A percentile compares a stretch with the other conserved stretches of the same genome.
These are phyloP conservation scores for Loriculus beryllinus DNA, from an alignment of 2,797 vertebrate genomes.

Conservation along the genomic window DNA sequence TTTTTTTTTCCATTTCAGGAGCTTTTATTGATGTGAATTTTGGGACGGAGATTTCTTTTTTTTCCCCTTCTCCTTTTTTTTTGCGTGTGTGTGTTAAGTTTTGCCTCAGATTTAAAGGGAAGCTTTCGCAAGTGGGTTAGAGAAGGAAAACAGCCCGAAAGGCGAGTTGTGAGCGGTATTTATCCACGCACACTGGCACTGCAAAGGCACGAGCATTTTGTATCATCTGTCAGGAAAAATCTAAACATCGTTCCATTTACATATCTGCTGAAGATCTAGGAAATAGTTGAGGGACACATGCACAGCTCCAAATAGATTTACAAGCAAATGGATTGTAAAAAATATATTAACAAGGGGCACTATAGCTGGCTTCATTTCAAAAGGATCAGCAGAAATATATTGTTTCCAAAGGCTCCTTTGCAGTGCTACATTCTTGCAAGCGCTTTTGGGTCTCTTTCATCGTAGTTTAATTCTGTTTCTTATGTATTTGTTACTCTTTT, in stretches of 20 bases:
- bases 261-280: conserved; percentile 40
- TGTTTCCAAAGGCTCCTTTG: conserved; percentile 46
- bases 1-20: conserved; percentile 39
- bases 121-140: conserved; percentile 45
- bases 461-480: rapidly evolving
- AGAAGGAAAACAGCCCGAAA: conserved; percentile 44
- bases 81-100: not conserved
- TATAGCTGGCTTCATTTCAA: conserved; percentile 65
- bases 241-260: conserved; percentile 27
- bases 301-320: conserved; percentile 41
- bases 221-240: conserved; percentile 61
- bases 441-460: not conserved
- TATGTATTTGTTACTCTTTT: not conserved
- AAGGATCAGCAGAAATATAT: conserved; percentile 51
- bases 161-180: not conserved
- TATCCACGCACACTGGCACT: conserved; percentile 18
- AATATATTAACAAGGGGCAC: conserved; percentile 65
- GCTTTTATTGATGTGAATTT: conserved; percentile 37
- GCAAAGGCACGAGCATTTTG: conserved; percentile 46
- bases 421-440: not conserved
- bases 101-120: conserved; percentile 39
- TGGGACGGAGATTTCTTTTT: not conserved
- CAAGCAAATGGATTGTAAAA: conserved; percentile 52
- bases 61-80: rapidly evolving
- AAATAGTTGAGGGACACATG: conserved; percentile 39